A percentile compares a stretch with the other conserved stretches of the same genome.
Conservation (phyloP, 2,113 vertebrate species). For the Protobothrops mucrosquamatus region DNA sequence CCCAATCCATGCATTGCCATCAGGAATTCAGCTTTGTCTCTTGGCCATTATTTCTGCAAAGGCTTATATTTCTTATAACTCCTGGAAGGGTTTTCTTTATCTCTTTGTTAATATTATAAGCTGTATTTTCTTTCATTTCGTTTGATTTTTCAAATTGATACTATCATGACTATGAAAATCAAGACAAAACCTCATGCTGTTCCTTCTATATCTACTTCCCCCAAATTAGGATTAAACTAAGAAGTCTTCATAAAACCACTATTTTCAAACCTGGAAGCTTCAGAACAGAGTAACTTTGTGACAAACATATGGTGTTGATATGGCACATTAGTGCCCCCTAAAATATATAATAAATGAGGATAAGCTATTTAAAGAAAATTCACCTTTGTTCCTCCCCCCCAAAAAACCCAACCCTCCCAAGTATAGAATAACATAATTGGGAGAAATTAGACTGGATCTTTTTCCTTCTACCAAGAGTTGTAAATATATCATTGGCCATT, state of each 20-base stretch:
- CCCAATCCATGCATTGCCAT: not conserved
- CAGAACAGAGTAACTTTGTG: not conserved
- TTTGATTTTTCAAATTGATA: not conserved
- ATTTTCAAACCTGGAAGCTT: not conserved
- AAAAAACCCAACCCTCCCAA: not conserved
- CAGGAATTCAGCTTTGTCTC: not conserved
- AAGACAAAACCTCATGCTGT: not conserved
- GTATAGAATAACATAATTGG: not conserved
- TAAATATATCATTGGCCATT: not conserved
- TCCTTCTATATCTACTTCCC: not conserved
- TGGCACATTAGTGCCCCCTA: not conserved
- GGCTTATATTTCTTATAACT: not conserved
- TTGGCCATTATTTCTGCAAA: not conserved
- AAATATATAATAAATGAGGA: not conserved
- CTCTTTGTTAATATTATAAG: not conserved
- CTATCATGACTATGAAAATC: not conserved
- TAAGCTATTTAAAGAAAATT: not conserved
- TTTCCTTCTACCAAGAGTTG: too few relatives aligned
- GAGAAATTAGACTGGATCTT: too few relatives aligned
- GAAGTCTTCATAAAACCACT: not conserved
- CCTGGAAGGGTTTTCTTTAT: not conserved
- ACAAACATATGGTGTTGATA: not conserved
- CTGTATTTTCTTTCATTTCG: not conserved
- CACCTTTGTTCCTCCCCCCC: not conserved
- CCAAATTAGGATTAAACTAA: not conserved